phyloP scores from a whole-genome alignment of 2,113 vertebrate species.

The Odocoileus virginianus region DNA sequence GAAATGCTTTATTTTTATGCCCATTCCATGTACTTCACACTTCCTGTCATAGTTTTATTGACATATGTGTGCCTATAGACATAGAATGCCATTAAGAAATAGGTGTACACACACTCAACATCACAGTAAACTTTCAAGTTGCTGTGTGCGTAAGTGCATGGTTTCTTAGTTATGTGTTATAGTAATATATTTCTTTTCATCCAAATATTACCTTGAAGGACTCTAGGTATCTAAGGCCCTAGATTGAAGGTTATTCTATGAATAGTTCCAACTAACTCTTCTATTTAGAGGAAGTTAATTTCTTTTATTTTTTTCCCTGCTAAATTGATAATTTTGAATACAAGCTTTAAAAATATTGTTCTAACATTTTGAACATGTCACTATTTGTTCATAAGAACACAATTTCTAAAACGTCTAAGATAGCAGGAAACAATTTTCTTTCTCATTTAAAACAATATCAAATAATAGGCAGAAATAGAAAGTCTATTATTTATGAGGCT shows the following conservation, averaged over 20 bases:
- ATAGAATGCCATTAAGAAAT: not conserved
- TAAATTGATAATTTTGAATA: not conserved
- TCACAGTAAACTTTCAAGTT: not conserved
- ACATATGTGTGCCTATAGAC: not conserved
- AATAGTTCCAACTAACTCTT: not conserved
- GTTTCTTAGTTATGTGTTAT: not conserved
- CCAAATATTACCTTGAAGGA: not conserved
- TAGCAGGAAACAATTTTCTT: not conserved
- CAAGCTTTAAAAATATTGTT: not conserved
- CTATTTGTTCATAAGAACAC: not conserved
- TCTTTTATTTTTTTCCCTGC: not conserved
- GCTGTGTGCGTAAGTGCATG: not conserved
- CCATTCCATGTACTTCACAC: not conserved
- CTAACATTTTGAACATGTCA: not conserved
- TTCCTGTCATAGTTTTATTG: not conserved
- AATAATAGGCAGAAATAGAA: not conserved
- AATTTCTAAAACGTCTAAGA: not conserved
- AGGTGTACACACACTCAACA: not conserved
- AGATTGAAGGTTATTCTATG: not conserved
- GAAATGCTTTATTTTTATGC: not conserved
- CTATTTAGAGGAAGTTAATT: not conserved
- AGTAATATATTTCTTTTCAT: not conserved
- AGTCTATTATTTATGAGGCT: not conserved
- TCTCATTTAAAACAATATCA: not conserved
- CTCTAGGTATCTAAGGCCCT: not conserved